These are phyloP conservation scores for Lutjanus erythropterus DNA, from an alignment of 2,113 vertebrate species.

Conservation along the genomic window DNA sequence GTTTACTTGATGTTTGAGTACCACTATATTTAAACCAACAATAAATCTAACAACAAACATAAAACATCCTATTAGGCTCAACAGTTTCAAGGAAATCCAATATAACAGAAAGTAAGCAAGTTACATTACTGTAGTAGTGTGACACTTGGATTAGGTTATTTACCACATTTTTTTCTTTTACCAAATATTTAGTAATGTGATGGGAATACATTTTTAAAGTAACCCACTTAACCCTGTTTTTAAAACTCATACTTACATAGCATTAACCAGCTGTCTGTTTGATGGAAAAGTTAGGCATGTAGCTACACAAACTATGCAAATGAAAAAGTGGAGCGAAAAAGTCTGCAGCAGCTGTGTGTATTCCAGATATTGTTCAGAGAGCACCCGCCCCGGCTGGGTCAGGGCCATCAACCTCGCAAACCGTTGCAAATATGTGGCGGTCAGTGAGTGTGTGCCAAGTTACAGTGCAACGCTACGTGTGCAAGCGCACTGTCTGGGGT, in stretches of 20 bases:
- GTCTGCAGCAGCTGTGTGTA: constrained; percentile 22
- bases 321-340: neutral
- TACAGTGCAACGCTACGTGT: constrained; percentile 36
- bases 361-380: constrained; percentile 35
- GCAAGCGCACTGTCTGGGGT: constrained; percentile 58
- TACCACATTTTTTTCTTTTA: too few relatives aligned
- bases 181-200: too few relatives aligned
- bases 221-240: too few relatives aligned
- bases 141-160: too few relatives aligned
- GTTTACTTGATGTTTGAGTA: too few relatives aligned
- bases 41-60: too few relatives aligned
- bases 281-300: constrained; percentile 23
- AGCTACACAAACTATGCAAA: constrained; percentile 54
- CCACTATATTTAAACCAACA: too few relatives aligned
- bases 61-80: too few relatives aligned
- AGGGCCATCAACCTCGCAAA: constrained; percentile 37
- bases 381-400: constrained; percentile 31
- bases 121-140: too few relatives aligned
- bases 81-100: too few relatives aligned
- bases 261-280: constrained; percentile 39
- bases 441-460: constrained; percentile 54
- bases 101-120: too few relatives aligned
- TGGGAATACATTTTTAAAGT: too few relatives aligned
- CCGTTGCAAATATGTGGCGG: constrained; percentile 48
- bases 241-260: constrained; percentile 37